These are phyloP conservation scores for Biston betularia DNA, from an alignment of 2,888 invertebrate species.

Conservation along the genomic window DNA sequence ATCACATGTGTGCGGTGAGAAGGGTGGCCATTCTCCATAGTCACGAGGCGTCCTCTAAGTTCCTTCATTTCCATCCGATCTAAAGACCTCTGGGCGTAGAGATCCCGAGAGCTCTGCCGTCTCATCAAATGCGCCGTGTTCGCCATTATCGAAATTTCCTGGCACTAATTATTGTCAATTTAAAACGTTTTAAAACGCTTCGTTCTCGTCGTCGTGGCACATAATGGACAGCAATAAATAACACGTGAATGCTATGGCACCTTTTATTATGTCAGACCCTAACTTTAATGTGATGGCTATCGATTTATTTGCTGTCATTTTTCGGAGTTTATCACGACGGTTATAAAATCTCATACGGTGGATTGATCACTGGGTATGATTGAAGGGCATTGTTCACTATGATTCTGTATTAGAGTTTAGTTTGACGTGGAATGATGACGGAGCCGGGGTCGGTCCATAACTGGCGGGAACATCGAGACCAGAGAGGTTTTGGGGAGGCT, in stretches of 20 bases:
- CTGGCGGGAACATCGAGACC: conserved; percentile 46
- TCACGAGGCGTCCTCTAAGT: conserved; percentile 91
- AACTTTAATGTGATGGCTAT: conserved; percentile 50
- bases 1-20: conserved; percentile 82
- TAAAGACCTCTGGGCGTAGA: conserved; percentile 92
- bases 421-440: conserved; percentile 36
- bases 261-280: conserved; percentile 51
- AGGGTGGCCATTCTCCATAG: conserved; percentile 88
- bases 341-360: not conserved
- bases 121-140: conserved; percentile 96
- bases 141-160: conserved; percentile 88
- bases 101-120: conserved; percentile 94
- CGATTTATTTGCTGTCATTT: conserved; percentile 63
- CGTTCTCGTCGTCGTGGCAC: conserved; percentile 76
- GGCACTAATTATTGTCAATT: conserved; percentile 56
- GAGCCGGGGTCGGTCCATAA: conserved; percentile 38
- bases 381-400: conserved; percentile 27
- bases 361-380: conserved; percentile 21
- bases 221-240: conserved; percentile 68
- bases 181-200: conserved; percentile 55
- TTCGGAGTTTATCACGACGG: conserved; percentile 32
- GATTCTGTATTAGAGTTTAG: conserved; percentile 26
- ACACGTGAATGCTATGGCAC: conserved; percentile 56
- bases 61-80: conserved; percentile 95
- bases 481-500: conserved; percentile 53